These are phyloP conservation scores for Tetrao urogallus DNA, from an alignment of 2,113 vertebrate species.

Conservation along the genomic window DNA sequence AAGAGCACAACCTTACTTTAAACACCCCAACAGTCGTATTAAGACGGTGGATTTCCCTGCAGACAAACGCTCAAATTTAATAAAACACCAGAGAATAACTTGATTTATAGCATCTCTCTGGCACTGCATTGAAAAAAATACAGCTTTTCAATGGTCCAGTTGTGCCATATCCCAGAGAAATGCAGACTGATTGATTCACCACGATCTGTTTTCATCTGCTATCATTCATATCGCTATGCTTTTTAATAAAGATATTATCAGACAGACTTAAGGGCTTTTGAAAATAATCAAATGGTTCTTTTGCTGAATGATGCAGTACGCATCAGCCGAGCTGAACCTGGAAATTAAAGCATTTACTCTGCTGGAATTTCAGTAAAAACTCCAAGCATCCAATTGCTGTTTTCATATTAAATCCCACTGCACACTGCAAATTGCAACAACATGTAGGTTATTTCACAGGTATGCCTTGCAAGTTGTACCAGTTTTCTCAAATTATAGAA, in stretches of 20 bases:
- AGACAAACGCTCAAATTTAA: neutral
- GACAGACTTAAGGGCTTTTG: neutral
- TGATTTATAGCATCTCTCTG: slow-evolving; percentile 10
- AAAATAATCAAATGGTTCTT: neutral
- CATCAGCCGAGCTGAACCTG: neutral
- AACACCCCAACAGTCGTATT: neutral
- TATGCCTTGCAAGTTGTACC: neutral
- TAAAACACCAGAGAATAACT: slow-evolving; percentile 7
- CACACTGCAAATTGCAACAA: neutral
- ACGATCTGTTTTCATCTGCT: neutral
- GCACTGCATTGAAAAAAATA: neutral
- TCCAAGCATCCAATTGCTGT: neutral
- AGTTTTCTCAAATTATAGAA: neutral
- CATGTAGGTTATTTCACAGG: neutral
- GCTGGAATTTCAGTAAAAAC: neutral
- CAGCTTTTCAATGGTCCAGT: neutral
- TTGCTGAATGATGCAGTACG: neutral
- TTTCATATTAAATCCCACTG: neutral
- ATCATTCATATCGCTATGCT: neutral
- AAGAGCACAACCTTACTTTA: neutral
- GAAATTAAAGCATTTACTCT: neutral
- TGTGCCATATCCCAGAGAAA: neutral
- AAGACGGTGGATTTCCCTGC: neutral
- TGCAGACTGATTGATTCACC: neutral
- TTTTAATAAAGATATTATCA: neutral